Base-by-base conservation (phyloP, 2,888 invertebrate species). In the Hecatera dysodea region DNA sequence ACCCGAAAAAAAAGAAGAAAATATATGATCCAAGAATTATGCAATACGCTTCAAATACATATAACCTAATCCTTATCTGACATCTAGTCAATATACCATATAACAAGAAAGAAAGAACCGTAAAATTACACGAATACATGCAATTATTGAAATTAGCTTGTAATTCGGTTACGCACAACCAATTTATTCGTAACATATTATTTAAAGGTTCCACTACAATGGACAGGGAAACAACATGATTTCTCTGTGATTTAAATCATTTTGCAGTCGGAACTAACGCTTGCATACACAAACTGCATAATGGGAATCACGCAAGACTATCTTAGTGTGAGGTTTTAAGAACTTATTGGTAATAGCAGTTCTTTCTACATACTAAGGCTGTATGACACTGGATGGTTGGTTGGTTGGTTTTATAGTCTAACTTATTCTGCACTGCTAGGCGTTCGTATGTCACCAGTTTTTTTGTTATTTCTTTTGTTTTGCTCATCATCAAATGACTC, bases 151-250 rank as follows among this genome's bases (percentile, higher is more conserved):
- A 75, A 67, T 74, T 11, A 57, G n/a, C 2, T 15, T 27, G 55
- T 80, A 46, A 56, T 77, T 64, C 46, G 39, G 77, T 72, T 78
- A 72, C 64, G 79, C 56, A 65, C 66, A 12, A 29, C 33, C 8
- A 61, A 82, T 64, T 64, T 65, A 61, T 65, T 78, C 67, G 64
- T 78, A 79, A 78, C 73, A 64, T 67, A 67, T 79, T 79, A 79
- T 82, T 79, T 72, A 64, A 79, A 46, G 27, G 55, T 78, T 82
- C 56, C 79, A 50, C 39, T 67, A 50, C 61, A 72, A 48, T 52
- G 29, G 46, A 24, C 39, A 17, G 42, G 22, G 42, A 78, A 61
- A 78, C 29, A 64, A 53, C 62, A 50, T 65, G 60, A 64, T 79
- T 82, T 72, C 67, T 57, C 48, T 39, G 6, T 62, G 67, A 81